Base-by-base conservation (phyloP, 2,113 vertebrate genomes). In the Eudorcas thomsonii region DNA sequence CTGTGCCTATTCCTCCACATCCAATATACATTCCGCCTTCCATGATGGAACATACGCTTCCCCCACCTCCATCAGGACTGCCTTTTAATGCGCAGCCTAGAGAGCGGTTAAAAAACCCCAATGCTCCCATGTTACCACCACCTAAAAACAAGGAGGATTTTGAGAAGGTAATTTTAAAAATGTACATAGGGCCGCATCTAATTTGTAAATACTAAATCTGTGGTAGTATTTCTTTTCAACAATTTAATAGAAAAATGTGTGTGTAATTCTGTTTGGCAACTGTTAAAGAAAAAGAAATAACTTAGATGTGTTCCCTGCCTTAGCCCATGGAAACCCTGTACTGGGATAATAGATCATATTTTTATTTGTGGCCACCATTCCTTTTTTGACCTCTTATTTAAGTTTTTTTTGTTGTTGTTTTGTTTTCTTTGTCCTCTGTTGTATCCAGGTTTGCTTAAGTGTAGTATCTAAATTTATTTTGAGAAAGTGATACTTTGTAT, bases 131-230 rank as follows among this genome's bases (percentile, higher is more conserved):
- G 99, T 99, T 99, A 97, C 99, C 99, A 48, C 99, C 99, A 94
- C 99, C 99, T 81, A 99, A 99, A 99, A 99, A 99, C 99, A 99
- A 99, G 99, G 99, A 99, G 98, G 99, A 99, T 98, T 99, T 99
- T 98, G 99, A 99, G 99, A 99, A 99, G 99, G 99, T 99, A 99
- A 99, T 99, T 99, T 96, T 97, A 96, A 97, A 98, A 98, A 96
- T 98, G 99, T 98, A 99, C 97, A 98, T 98, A 98, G 98, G 98
- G 97, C 98, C 85, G 87, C 98, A 98, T 98, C 98, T 99, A 98
- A 84, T 98, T 98, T 98, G 97, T 99, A 98, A 98, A 98, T 99
- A 98, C 98, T 98, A 96, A 98, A 98, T 98, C 98, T 98, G 57
- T 98, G 98, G 98, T 98, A 99, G 98, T 98, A 94, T 98, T 99